Conservation (phyloP, 2,797 vertebrate genomes). For the Champsocephalus gunnari region DNA sequence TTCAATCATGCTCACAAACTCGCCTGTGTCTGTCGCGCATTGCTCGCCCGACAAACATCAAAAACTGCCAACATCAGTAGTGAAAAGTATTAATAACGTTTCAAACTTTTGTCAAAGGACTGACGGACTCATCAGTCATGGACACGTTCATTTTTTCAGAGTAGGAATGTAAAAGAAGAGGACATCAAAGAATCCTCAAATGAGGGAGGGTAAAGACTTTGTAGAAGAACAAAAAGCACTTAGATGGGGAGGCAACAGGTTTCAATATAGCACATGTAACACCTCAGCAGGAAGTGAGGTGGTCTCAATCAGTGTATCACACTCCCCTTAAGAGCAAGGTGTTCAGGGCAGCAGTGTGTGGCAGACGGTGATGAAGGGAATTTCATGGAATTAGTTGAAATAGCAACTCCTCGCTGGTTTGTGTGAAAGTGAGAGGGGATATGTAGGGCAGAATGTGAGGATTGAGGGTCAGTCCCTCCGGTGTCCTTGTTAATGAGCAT, state of each 20-base stretch:
- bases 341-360: neutral
- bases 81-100: slow-evolving; percentile 44
- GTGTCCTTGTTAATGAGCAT: slow-evolving; percentile 74
- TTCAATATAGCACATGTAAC: slow-evolving; percentile 6
- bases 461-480: slow-evolving; percentile 55
- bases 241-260: slow-evolving; percentile 16
- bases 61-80: slow-evolving; percentile 63
- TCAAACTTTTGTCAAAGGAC: slow-evolving; percentile 51
- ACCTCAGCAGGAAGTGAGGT: slow-evolving; percentile 18
- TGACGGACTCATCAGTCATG: slow-evolving; percentile 13
- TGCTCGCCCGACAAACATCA: slow-evolving; percentile 31
- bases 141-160: slow-evolving; percentile 20
- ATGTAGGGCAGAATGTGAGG: slow-evolving; percentile 68
- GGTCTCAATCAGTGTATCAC: slow-evolving; percentile 3
- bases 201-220: slow-evolving; percentile 9
- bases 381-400: slow-evolving; percentile 28
- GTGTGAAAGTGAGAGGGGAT: slow-evolving; percentile 63
- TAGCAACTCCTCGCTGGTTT: slow-evolving; percentile 33
- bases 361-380: slow-evolving; percentile 33
- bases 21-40: slow-evolving; percentile 29
- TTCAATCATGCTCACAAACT: slow-evolving; percentile 62
- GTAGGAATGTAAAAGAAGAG: slow-evolving; percentile 5
- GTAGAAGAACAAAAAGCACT: slow-evolving; percentile 13
- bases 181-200: slow-evolving; percentile 15
- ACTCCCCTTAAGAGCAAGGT: slow-evolving; percentile 7